Base-by-base conservation (phyloP, 2,888 invertebrate species). In the Pterostichus madidus region DNA sequence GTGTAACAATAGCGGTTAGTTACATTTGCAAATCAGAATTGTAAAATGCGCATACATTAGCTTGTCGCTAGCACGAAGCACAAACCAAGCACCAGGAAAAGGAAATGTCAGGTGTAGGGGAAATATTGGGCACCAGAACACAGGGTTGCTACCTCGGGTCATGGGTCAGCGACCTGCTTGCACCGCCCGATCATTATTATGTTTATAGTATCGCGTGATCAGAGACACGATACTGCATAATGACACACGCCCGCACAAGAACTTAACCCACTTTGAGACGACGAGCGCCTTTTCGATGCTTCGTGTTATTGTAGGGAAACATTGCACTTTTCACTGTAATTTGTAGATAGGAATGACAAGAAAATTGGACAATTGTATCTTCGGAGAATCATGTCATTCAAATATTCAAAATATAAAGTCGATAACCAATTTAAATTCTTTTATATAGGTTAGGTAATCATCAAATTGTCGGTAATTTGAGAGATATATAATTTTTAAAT, bases 121-220 rank as follows among this genome's bases (percentile, higher is more conserved):
- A 79, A 79, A 80, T 80, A 80, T 80, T 71, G 53, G 80, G 35
- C 80, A 80, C 31, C 24, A 61, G 79, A 64, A 64, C 32, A 64
- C 52, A 15, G 32, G 79, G n/a, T 49, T n/a, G 46, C 24, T 24
- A 24, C 24, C 44, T 13, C 39, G 32, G 79, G 80, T 80, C 80
- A 71, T 46, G 71, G 80, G 49, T 68, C 68, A 35, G 8, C 64
- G 52, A 80, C 80, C 64, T 64, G 79, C 44, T 46, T 79, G 77
- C 77, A 78, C 39, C 35, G 56, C 39, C 17, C 49, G 79, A 80
- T 80, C 80, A 80, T 80, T 80, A 80, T 80, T 68, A 80, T 80
- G 80, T 80, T 71, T 68, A 71, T 80, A 80, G 80, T 68, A 44
- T 80, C 80, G 80, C 80, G 80, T 80, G 80, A 80, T 80, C 68